A percentile compares a stretch with the other conserved stretches of the same genome.
These are phyloP conservation scores for Gobio occitaniae DNA, from an alignment of 2,797 vertebrate species.

Conservation along the genomic window DNA sequence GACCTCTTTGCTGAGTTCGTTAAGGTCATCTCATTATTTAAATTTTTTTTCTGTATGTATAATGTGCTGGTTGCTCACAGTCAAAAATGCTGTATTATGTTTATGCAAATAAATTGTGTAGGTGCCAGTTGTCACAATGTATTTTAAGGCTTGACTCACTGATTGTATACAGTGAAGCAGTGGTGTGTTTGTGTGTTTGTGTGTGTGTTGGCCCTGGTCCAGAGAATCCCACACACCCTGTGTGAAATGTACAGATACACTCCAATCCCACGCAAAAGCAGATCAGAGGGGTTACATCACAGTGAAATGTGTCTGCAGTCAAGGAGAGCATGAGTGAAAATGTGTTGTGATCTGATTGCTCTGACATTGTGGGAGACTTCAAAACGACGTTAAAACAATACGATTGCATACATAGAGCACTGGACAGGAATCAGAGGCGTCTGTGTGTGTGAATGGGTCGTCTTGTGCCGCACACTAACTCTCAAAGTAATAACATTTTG, in stretches of 20 bases:
- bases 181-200: not conserved
- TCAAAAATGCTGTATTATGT: slow-evolving; percentile 11
- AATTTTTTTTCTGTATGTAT: not conserved
- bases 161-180: slow-evolving; percentile 3
- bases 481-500: slow-evolving; percentile 21
- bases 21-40: not conserved
- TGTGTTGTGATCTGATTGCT: slow-evolving; percentile 26
- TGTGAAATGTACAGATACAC: slow-evolving; percentile 33
- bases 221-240: slow-evolving; percentile 41
- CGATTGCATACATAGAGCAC: not conserved
- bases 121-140: slow-evolving; percentile 27
- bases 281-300: slow-evolving; percentile 31
- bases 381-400: not conserved
- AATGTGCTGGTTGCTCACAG: not conserved
- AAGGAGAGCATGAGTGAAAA: not conserved
- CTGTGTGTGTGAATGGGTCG: slow-evolving; percentile 15
- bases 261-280: slow-evolving; percentile 35
- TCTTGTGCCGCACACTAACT: slow-evolving; percentile 8
- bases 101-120: slow-evolving; percentile 40
- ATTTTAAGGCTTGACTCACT: slow-evolving; percentile 35
- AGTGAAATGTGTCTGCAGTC: not conserved
- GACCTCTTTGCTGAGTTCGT: not conserved
- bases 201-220: slow-evolving; percentile 7
- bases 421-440: not conserved
- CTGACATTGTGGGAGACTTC: not conserved